Percentiles rank a stretch among this genome's conserved stretches.
These are phyloP conservation scores for Tachina lurida DNA, from an alignment of 2,888 invertebrate species.

Conservation along the genomic window DNA sequence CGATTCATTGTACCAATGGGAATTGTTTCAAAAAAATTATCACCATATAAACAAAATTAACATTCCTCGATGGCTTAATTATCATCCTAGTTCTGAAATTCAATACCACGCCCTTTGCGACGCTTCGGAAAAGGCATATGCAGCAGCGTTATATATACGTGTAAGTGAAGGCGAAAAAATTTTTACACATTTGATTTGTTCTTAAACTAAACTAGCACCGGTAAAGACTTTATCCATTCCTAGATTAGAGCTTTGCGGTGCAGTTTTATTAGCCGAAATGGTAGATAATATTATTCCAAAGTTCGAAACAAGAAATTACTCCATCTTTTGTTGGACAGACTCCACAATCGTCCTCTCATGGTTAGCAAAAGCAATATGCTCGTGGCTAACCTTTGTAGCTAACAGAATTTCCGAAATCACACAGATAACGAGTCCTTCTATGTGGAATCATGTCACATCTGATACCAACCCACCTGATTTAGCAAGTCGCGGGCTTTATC, in stretches of 20 bases:
- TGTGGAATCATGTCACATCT: too few relatives aligned
- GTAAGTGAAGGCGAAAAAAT: neutral
- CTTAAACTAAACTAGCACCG: constrained; percentile 14
- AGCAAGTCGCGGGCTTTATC: constrained; percentile 40
- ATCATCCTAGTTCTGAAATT: neutral
- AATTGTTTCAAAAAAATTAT: too few relatives aligned
- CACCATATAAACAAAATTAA: too few relatives aligned
- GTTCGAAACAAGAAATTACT: too few relatives aligned
- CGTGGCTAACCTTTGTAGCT: constrained; percentile 61
- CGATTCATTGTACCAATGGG: too few relatives aligned
- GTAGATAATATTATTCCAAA: too few relatives aligned
- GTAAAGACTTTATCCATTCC: neutral
- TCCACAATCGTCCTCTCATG: neutral
- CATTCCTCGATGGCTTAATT: neutral
- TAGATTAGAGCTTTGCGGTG: constrained; percentile 3
- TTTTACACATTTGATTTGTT: neutral
- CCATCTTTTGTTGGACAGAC: neutral
- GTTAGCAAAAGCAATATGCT: constrained; percentile 27
- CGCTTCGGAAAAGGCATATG: neutral
- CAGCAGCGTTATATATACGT: constrained; percentile 3
- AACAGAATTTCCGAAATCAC: constrained; percentile 55
- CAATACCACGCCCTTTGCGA: neutral
- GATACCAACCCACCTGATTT: too few relatives aligned
- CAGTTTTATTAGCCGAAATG: neutral
- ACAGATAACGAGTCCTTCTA: neutral